phyloP scores from a whole-genome alignment of 2,888 invertebrate genomes.

The Caenorhabditis sp. region DNA sequence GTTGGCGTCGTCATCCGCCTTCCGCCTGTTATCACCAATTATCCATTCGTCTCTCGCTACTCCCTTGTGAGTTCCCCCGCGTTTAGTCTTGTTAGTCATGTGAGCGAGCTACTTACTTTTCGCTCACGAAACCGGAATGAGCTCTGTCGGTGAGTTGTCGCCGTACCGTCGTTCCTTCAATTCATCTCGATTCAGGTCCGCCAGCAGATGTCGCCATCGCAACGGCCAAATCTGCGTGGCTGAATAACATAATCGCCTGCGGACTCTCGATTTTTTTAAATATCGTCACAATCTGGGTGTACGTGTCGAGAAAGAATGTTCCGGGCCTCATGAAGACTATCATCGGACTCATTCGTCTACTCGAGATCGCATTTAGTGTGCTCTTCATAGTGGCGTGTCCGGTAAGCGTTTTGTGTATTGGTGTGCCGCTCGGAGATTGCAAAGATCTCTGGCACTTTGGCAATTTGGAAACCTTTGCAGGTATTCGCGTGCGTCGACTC shows the following conservation, averaged over 20 bases:
- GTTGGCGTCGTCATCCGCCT: constrained; percentile 10
- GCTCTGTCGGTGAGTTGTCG: background rate
- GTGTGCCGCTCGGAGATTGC: background rate
- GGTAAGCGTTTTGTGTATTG: constrained; percentile 1
- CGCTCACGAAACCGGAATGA: background rate
- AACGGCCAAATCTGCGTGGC: constrained; percentile 1
- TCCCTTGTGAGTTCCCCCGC: background rate
- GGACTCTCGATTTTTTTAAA: background rate
- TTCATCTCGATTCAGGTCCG: too few relatives aligned
- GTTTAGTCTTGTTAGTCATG: constrained; percentile 11
- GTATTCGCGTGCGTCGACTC: constrained; percentile 20
- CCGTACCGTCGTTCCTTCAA: too few relatives aligned
- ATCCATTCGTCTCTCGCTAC: background rate
- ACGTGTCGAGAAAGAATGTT: background rate
- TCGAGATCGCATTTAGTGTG: constrained; percentile 13
- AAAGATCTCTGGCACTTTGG: background rate
- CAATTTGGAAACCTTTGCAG: too few relatives aligned
- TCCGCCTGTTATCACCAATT: constrained; percentile 36
- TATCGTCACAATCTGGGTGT: background rate
- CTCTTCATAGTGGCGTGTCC: constrained; percentile 29
- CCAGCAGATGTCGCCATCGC: background rate
- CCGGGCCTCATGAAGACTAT: background rate
- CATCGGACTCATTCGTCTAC: background rate
- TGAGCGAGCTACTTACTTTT: background rate
- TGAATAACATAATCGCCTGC: constrained; percentile 21